These are phyloP conservation scores for Acipenser ruthenus DNA, from an alignment of 2,797 vertebrate species.

Conservation along the genomic window DNA sequence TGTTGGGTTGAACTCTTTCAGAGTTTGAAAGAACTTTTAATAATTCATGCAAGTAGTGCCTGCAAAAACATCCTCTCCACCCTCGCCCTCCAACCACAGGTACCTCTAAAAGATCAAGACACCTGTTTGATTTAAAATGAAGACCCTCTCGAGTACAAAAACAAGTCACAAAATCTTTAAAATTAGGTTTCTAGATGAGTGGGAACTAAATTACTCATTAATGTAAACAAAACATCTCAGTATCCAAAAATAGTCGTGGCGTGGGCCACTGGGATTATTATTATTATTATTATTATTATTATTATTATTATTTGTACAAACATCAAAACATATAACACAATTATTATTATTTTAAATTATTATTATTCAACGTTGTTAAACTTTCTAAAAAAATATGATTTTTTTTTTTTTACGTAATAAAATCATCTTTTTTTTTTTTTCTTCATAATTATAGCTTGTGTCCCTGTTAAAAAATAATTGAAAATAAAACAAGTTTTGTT, in stretches of 20 bases:
- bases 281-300: too few relatives aligned
- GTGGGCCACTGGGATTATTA: constrained; percentile 57
- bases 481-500: constrained; percentile 83
- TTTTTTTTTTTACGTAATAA: constrained; percentile 69
- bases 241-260: constrained; percentile 54
- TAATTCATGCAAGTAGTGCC: neutral
- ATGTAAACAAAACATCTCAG: constrained; percentile 38
- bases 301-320: constrained; percentile 63
- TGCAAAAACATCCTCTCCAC: neutral
- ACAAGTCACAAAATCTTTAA: constrained; percentile 40
- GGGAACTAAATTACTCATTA: constrained; percentile 51
- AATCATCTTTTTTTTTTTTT: constrained; percentile 59
- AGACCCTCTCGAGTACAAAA: constrained; percentile 49
- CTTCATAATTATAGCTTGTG: constrained; percentile 74
- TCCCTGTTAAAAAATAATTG: constrained; percentile 83
- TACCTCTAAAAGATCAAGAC: neutral
- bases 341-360: constrained; percentile 29
- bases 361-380: constrained; percentile 64
- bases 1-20: too few relatives aligned
- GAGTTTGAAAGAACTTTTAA: too few relatives aligned
- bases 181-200: constrained; percentile 54
- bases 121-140: constrained; percentile 42
- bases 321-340: constrained; percentile 72
- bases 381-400: constrained; percentile 76
- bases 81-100: neutral